Evolutionary conservation across 1,140 invertebrate genomes (phyloP), one percentile per base, ranked within the genome.

Genomic region (Drosophila virilis): DNA sequence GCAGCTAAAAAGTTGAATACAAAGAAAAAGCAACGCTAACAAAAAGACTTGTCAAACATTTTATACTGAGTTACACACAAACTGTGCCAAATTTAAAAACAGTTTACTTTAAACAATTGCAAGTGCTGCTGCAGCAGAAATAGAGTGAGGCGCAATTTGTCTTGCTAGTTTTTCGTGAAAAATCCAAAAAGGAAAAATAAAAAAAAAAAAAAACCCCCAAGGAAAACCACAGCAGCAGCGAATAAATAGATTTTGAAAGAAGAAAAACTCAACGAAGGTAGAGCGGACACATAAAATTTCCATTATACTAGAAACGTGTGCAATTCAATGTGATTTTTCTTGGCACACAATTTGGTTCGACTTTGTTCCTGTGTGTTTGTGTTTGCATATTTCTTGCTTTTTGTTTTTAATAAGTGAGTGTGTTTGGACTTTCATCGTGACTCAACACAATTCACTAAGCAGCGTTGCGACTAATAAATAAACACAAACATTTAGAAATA

Each of bases 351-450:
- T 61, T 62, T 72, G 58, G 48, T 74, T 73, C 71, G 82, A 88
- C 82, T 88, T 86, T 88, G 82, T 74, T 72, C 80, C 59, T 79
- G 60, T 69, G 40, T 38, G 38, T 61, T 68, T 15, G 22, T 60
- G 57, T 70, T 72, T 66, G 55, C 52, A 32, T 71, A 52, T 51
- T 71, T 65, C 13, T 35, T 66, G 73, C 38, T 64, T 69, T 52
- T 60, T 52, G 66, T 37, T 65, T 70, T 59, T 46, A 58, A 58
- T 69, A 52, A 62, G 58, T 71, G 62, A 61, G 66, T 70, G 61
- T 58, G 17, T 17, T 75, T 84, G 83, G 77, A 88, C 85, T 88
- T 88, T 88, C 77, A 78, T 74, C 84, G 77, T 89, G 80, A 88
- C 84, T 89, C 74, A 89, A 88, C 84, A 86, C 42, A 85, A 77